phyloP scores from a whole-genome alignment of 2,113 vertebrate species.

The Alethe diademata region DNA sequence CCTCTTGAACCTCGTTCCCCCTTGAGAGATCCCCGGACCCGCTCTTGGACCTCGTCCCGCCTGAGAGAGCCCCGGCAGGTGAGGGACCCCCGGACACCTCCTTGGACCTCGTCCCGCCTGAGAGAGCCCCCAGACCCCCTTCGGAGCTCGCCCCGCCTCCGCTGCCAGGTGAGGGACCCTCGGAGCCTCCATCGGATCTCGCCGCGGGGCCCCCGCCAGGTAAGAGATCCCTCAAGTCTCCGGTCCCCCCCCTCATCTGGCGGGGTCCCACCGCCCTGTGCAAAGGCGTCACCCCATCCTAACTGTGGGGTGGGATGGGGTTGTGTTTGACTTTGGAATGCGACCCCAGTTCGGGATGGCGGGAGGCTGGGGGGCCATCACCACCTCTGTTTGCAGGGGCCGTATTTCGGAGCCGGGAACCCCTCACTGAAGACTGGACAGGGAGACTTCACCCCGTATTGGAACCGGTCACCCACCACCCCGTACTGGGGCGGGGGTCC shows the following conservation, averaged over 20 bases:
- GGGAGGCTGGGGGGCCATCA: neutral
- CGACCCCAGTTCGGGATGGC: neutral
- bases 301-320: neutral
- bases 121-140: neutral
- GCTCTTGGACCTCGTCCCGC: too few relatives aligned
- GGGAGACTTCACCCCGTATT: neutral
- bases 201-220: neutral
- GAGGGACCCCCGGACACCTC: neutral
- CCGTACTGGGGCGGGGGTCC: neutral
- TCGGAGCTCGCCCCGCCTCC: neutral
- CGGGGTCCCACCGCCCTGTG: neutral
- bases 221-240: neutral
- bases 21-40: neutral
- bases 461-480: neutral
- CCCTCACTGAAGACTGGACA: neutral
- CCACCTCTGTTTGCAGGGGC: neutral
- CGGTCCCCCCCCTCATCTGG: neutral
- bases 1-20: too few relatives aligned
- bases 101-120: neutral
- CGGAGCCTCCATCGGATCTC: neutral
- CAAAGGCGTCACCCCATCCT: neutral
- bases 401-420: neutral
- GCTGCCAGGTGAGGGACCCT: neutral
- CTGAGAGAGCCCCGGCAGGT: too few relatives aligned
- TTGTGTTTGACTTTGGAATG: conserved; percentile 9